Base-by-base conservation (phyloP, 2,113 vertebrate species). In the Patagioenas fasciata region DNA sequence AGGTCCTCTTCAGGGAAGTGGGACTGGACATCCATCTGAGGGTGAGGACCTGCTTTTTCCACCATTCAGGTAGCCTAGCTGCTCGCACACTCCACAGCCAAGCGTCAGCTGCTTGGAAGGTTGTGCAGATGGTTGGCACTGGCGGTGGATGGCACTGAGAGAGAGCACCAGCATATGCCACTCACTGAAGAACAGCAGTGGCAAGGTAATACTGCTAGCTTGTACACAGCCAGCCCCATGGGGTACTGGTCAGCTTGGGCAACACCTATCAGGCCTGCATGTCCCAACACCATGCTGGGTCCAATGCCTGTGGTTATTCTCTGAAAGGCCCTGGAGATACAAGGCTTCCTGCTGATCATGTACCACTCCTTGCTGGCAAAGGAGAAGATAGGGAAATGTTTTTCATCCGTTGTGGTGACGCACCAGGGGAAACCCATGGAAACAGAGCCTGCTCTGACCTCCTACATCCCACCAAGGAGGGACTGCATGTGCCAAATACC, bases 351-450 rank as follows among this genome's bases (percentile, higher is more conserved):
- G 70, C 38, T 58, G 71, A 31, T 85, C 38, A 31, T 15, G 36
- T 21, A 40, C 69, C 65, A 44, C 65, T 92, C 80, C 86, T 87
- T 4, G 3, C 47, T 36, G 53, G 13, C 51, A 67, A 80, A 81
- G 64, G 83, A 95, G 89, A 91, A 94, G 64, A 61, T 85, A 73
- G 34, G 60, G 56, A 84, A 93, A 91, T 69, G 57, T 87, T 95
- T 96, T 91, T 57, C 65, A 40, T 81, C 72, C 48, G 1, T 81
- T 89, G 80, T 64, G 26, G 32, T 79, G 83, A 75, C 2, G 17
- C 80, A 51, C 26, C 0, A 4, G 67, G 81, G 58, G 47, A 91
- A 92, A 28, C 71, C 60, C 64, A 47, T 23, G 57, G 65, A 91
- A 95, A 95, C 73, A 93, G 92, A 93, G 42, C 34, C 38, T 61